phyloP scores from a whole-genome alignment of 2,888 invertebrate genomes.

The Cerastis leucographa region DNA sequence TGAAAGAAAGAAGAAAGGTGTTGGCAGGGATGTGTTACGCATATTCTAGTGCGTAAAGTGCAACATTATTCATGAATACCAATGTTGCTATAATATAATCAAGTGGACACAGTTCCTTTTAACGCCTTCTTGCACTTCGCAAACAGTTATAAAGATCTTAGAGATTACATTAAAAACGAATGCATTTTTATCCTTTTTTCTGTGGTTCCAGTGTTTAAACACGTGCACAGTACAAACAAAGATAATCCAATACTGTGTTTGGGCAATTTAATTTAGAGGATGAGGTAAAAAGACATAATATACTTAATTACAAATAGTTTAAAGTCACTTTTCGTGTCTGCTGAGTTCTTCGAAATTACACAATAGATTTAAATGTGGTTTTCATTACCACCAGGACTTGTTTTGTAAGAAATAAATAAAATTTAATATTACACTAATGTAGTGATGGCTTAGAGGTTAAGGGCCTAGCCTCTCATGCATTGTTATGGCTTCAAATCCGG shows the following conservation, averaged over 20 bases:
- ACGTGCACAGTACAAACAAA: background rate
- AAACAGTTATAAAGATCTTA: background rate
- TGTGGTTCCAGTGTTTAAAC: constrained; percentile 15
- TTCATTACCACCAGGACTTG: background rate
- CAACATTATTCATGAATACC: background rate
- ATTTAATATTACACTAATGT: background rate
- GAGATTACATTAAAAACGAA: background rate
- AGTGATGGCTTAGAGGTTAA: background rate
- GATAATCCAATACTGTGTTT: background rate
- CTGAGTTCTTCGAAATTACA: background rate
- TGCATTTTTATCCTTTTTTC: background rate
- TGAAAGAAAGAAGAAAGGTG: too few species aligned
- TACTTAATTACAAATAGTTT: background rate
- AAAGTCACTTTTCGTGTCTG: background rate
- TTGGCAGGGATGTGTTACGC: too few species aligned
- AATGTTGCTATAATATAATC: background rate
- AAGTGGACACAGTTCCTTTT: background rate
- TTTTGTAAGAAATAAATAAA: background rate
- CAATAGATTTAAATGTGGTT: background rate
- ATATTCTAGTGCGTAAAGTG: too few species aligned
- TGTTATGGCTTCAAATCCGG: background rate
- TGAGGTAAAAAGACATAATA: background rate
- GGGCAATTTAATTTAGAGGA: background rate
- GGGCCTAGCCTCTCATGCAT: background rate
- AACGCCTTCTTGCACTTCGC: constrained; percentile 25